Conservation (phyloP, 2,797 vertebrate species). For the Chromobotia macracanthus region DNA sequence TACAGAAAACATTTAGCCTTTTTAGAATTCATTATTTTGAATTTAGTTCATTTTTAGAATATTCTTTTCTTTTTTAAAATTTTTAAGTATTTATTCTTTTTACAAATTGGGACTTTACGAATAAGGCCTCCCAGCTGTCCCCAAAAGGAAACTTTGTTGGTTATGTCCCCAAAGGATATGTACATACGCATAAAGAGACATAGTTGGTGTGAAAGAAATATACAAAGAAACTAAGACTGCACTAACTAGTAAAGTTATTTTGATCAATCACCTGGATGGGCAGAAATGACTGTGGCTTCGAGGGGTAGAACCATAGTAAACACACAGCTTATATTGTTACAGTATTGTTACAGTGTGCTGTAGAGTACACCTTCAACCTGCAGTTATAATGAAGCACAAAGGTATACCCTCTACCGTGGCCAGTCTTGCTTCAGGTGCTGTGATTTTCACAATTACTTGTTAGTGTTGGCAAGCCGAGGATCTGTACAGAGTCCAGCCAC, state of each 20-base stretch:
- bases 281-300: background rate
- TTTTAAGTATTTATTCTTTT: background rate
- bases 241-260: background rate
- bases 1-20: background rate
- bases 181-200: slow-evolving; percentile 4
- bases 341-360: background rate
- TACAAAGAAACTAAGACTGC: background rate
- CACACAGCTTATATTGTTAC: background rate
- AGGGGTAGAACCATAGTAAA: background rate
- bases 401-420: background rate
- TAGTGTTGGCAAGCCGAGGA: slow-evolving; percentile 28
- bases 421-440: background rate
- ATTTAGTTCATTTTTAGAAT: too few relatives aligned
- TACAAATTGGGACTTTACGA: background rate
- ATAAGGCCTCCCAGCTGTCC: background rate
- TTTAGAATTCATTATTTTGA: background rate
- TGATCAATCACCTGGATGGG: background rate
- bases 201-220: background rate
- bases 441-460: slow-evolving; percentile 29
- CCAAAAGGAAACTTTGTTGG: background rate
- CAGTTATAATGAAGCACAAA: background rate
- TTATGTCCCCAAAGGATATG: background rate
- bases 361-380: background rate
- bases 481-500: slow-evolving; percentile 18
- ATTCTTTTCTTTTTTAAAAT: background rate